Percentiles rank a stretch among this genome's conserved stretches.
Conservation (phyloP, 2,888 invertebrate genomes). For the Drosophila lutescens region DNA sequence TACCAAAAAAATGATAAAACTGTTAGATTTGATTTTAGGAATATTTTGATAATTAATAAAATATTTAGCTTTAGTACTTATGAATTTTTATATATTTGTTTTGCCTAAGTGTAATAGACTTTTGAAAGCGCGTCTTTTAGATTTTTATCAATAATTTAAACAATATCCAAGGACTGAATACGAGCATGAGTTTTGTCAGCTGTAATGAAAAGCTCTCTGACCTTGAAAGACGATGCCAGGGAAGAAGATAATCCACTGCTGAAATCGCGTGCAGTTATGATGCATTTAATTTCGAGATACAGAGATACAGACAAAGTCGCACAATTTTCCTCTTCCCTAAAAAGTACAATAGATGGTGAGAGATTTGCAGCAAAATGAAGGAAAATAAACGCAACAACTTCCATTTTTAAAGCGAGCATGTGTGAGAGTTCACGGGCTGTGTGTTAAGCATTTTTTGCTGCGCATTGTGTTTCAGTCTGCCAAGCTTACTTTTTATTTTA, state of each 20-base stretch:
- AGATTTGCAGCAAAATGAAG: conserved; percentile 3
- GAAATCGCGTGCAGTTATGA: conserved; percentile 26
- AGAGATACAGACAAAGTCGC: conserved; percentile 13
- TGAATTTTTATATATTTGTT: too few relatives aligned
- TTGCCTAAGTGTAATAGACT: neutral
- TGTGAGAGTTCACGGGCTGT: conserved; percentile 32
- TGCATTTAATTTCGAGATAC: conserved; percentile 17
- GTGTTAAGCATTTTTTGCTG: conserved; percentile 18
- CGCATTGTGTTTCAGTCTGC: conserved; percentile 15
- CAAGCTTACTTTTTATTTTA: conserved; percentile 22
- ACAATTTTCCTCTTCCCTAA: conserved; percentile 5
- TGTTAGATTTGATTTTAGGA: neutral
- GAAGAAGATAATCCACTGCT: conserved; percentile 6
- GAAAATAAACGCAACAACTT: conserved; percentile 9
- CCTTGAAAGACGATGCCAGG: conserved; percentile 26
- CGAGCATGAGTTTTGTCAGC: conserved; percentile 7
- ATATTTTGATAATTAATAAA: neutral
- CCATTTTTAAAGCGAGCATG: conserved; percentile 25
- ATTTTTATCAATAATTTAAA: conserved; percentile 14
- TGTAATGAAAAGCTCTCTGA: conserved; percentile 18
- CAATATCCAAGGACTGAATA: conserved; percentile 1
- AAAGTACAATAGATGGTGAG: neutral
- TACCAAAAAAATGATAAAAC: too few relatives aligned
- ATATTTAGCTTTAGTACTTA: too few relatives aligned
- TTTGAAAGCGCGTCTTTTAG: conserved; percentile 3